Evolutionary conservation across 2,888 invertebrate species (phyloP), one percentile per base, ranked within the genome.

Genomic region (Trachelus troglodyta): DNA sequence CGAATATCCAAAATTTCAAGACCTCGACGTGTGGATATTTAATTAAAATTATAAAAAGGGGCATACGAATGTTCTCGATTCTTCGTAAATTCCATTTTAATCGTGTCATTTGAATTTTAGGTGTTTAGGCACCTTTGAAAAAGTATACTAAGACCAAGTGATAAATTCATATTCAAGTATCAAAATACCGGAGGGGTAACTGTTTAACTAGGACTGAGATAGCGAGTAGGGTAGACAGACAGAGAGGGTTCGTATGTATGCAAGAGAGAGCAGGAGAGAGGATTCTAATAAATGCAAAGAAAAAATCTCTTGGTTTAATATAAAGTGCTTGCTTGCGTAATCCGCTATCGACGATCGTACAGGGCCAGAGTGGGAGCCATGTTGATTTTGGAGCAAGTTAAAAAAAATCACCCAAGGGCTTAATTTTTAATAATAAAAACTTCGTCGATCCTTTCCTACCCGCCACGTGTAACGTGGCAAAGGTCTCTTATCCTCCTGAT

Each of bases 301-400:
- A 71, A 76, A 68, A 68, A 73, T 71, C 78, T 34, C 79, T 77
- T 78, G 83, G 77, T 81, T 84, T 83, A 81, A 84, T 84, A 83
- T 83, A 86, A 87, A 89, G 89, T 89, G 89, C 88, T 85, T 84
- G 81, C 79, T 80, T 86, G 84, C 83, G 87, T 89, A 89, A 89
- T 86, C 87, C 86, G 85, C 85, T 86, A 88, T 88, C 86, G 88
- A 87, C 86, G 84, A 88, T 86, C 85, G 56, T 23, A 23, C 2
- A 56, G 23, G 56, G 23, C 56, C 15, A 2, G 23, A 56, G 56
- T 56, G 56, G 23, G 56, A 56, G 56, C 23, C 23, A 56, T 23
- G 56, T 23, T 56, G 56, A 56, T 56, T 81, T 75, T 79, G 81
- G 77, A 80, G 81, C 79, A 80, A 80, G 78, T 78, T 78, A 56